A percentile compares a stretch with the other conserved stretches of the same genome.
Evolutionary conservation across 2,113 vertebrate species (phyloP).

Genomic region (Paradoxurus hermaphroditus): DNA sequence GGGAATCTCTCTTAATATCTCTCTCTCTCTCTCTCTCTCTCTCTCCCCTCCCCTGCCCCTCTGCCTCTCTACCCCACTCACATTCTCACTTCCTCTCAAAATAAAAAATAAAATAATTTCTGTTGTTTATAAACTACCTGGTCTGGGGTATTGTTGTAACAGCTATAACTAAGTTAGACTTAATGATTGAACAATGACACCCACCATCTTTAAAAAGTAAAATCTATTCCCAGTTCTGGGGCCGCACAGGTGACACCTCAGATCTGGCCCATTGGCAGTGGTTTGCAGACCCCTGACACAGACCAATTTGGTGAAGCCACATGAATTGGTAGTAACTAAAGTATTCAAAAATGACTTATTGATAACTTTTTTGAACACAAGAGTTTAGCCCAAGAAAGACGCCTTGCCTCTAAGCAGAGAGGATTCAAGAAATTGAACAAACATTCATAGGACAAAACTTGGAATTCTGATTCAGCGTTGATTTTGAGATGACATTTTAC

Average conservation of each 20-base stretch:
- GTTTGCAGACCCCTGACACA: not conserved
- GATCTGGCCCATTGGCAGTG: fast-evolving
- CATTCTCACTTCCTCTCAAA: too few relatives aligned
- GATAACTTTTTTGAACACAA: not conserved
- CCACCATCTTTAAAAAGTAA: not conserved
- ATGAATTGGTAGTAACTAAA: not conserved
- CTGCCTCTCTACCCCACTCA: too few relatives aligned
- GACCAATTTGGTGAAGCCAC: not conserved
- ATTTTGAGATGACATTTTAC: not conserved
- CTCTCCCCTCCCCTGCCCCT: too few relatives aligned
- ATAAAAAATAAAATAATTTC: not conserved
- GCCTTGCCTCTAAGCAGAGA: not conserved
- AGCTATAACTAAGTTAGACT: not conserved
- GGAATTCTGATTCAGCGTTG: not conserved
- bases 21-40: too few relatives aligned
- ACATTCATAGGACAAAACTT: not conserved
- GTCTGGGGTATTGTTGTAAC: not conserved
- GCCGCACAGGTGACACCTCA: not conserved
- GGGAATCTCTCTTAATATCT: too few relatives aligned
- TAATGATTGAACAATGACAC: not conserved
- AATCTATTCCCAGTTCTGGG: not conserved
- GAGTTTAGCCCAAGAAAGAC: not conserved
- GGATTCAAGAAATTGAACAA: not conserved
- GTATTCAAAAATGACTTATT: not conserved
- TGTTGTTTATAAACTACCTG: not conserved